phyloP scores from a whole-genome alignment of 2,888 invertebrate species.

The Rhaphigaster nebulosa region DNA sequence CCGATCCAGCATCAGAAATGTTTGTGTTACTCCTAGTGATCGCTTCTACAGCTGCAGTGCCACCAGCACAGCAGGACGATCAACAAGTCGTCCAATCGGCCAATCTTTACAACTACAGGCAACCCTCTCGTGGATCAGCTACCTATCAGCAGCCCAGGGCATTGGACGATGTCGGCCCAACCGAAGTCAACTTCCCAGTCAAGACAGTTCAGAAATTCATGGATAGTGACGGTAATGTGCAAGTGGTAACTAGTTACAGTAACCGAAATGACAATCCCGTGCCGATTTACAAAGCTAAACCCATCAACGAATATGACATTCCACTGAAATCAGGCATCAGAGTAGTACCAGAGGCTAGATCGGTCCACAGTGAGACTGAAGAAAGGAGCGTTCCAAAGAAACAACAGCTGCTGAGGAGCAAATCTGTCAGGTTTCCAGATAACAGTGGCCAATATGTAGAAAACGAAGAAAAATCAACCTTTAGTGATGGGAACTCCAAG shows the following conservation, averaged over 20 bases:
- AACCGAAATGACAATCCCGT: constrained; percentile 60
- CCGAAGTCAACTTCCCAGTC: constrained; percentile 61
- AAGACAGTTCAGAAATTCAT: constrained; percentile 62
- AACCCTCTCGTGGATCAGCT: constrained; percentile 33
- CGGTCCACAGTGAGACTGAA: constrained; percentile 9
- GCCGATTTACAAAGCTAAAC: constrained; percentile 60
- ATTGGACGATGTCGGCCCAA: constrained; percentile 13
- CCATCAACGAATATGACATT: constrained; percentile 29
- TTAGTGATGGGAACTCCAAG: constrained; percentile 60
- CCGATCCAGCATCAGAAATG: constrained; percentile 52
- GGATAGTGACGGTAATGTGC: constrained; percentile 62
- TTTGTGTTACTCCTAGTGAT: constrained; percentile 52
- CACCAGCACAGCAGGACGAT: constrained; percentile 55
- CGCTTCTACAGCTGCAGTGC: constrained; percentile 47
- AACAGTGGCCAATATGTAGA: constrained; percentile 59
- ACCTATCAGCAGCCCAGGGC: neutral
- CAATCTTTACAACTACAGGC: constrained; percentile 57
- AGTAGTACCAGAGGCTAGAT: neutral
- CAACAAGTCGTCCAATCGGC: constrained; percentile 61
- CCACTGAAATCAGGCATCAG: neutral
- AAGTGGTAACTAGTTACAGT: constrained; percentile 63
- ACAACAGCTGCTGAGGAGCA: constrained; percentile 59
- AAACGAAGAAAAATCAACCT: constrained; percentile 60
- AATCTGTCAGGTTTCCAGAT: constrained; percentile 62
- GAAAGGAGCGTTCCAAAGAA: constrained; percentile 52